Evolutionary conservation across 2,888 invertebrate genomes (phyloP), one percentile per base, ranked within the genome.

Genomic region (Tetheella fluctuosa): DNA sequence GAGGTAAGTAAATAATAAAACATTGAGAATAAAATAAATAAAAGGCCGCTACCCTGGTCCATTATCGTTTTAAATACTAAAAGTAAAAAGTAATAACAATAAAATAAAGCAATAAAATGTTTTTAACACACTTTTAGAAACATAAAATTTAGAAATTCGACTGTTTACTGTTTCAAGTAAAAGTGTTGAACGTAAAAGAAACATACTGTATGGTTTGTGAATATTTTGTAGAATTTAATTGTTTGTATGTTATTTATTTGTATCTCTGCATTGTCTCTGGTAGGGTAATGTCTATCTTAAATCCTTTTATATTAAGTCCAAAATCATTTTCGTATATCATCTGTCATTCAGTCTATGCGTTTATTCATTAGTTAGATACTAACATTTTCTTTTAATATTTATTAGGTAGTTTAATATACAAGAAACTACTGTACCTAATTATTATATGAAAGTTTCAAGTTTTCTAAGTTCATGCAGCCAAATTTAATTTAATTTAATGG

Each of bases 141-240:
- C n/a, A 8, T 48, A 20, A 37, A 34, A 55, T 34, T 55, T 55
- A 20, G 34, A 55, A 55, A 55, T 37, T 34, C 55, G 37, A 13
- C 20, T 20, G 55, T 55, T 55, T n/a, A n/a, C 20, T 17, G 34
- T 23, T 20, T 55, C 55, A 54, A 30, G 30, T 54, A 30, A 54
- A 48, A 20, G 48, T 48, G 42, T 42, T 42, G 20, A 48, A 20
- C 20, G 20, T 20, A 10, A 48, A 48, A 48, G 20, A 48, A 20
- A 10, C n/a, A 20, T 20, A 2, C 34, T 34, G 34, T 34, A 48
- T 20, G 20, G n/a, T 42, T 42, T n/a, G 42, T 17, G 15, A 39
- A 39, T 39, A 12, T 25, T 4, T 25, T 25, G 25, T 6, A 25
- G 3, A n/a, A 25, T 25, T 25, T 25, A 25, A 4, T 25, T 25